phyloP scores from a whole-genome alignment of 2,113 vertebrate genomes.

The Andinoacara biseriatus region DNA sequence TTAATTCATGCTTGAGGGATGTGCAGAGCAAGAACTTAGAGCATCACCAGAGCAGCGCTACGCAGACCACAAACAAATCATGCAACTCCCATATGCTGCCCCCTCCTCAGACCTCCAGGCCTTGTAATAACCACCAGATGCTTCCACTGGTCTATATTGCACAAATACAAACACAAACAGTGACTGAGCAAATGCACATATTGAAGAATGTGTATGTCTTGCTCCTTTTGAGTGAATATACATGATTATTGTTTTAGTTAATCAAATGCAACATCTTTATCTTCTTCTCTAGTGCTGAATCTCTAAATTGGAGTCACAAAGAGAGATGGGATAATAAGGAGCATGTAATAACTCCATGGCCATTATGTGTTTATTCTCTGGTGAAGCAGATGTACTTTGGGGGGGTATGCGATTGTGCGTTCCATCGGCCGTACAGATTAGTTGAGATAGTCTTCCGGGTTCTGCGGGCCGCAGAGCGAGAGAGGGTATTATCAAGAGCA shows the following conservation, averaged over 20 bases:
- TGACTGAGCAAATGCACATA: background rate
- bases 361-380: conserved; percentile 64
- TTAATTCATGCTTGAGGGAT: conserved; percentile 32
- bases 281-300: conserved; percentile 47
- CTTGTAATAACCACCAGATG: conserved; percentile 70
- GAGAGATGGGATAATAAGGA: conserved; percentile 45
- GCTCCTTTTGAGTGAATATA: conserved; percentile 8
- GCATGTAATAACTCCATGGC: conserved; percentile 50
- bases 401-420: conserved; percentile 31
- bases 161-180: conserved; percentile 64
- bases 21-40: conserved; percentile 44
- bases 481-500: conserved; percentile 73
- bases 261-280: conserved; percentile 35
- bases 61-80: conserved; percentile 55
- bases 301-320: conserved; percentile 45
- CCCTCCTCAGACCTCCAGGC: conserved; percentile 52
- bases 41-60: conserved; percentile 33
- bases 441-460: conserved; percentile 50
- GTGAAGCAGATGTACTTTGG: conserved; percentile 42
- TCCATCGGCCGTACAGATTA: conserved; percentile 44
- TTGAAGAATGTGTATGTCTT: background rate
- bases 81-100: conserved; percentile 21
- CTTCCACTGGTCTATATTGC: conserved; percentile 48
- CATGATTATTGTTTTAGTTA: conserved; percentile 51
- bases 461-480: conserved; percentile 31